Evolutionary conservation across 2,113 vertebrate species (phyloP).

Genomic region (Arothron firmamentum): DNA sequence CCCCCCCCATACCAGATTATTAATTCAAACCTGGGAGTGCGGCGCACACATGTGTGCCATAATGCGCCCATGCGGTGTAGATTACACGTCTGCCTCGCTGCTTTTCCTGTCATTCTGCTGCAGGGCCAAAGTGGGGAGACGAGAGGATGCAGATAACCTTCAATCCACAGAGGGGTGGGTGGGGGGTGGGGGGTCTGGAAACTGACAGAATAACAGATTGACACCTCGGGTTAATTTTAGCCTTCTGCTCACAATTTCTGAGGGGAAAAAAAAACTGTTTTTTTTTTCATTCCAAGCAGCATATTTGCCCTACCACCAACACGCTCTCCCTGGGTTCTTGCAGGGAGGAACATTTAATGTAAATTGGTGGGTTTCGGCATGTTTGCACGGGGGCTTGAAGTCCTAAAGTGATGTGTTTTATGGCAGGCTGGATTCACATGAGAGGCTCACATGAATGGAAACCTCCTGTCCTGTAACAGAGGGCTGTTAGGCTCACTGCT

Average conservation of each 20-base stretch:
- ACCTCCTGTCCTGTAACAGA: slow-evolving; percentile 9
- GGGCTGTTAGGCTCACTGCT: slow-evolving; percentile 24
- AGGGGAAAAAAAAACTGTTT: no score
- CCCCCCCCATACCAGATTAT: background rate
- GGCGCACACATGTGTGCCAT: background rate
- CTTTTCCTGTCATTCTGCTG: slow-evolving; percentile 21
- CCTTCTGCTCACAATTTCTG: slow-evolving; percentile 24
- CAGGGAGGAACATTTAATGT: slow-evolving; percentile 37
- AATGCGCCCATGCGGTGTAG: background rate
- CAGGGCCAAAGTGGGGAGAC: slow-evolving; percentile 30
- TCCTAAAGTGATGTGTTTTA: slow-evolving; percentile 30
- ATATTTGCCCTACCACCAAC: slow-evolving; percentile 18
- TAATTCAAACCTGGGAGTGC: background rate
- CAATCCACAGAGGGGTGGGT: slow-evolving; percentile 9
- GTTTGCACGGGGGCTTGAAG: slow-evolving; percentile 12
- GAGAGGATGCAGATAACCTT: slow-evolving; percentile 41
- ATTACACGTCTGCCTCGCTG: no score
- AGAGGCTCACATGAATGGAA: slow-evolving; percentile 28
- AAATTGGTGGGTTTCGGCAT: slow-evolving; percentile 13
- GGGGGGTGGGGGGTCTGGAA: slow-evolving; percentile 32
- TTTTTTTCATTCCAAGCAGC: slow-evolving; percentile 25
- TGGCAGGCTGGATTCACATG: slow-evolving; percentile 23
- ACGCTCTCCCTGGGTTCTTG: background rate
- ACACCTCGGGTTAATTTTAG: slow-evolving; percentile 41
- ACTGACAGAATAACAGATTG: slow-evolving; percentile 35